Base-by-base conservation (phyloP, 35 echinoderm and acorn worm genomes). In the Apostichopus parvimensis region DNA sequence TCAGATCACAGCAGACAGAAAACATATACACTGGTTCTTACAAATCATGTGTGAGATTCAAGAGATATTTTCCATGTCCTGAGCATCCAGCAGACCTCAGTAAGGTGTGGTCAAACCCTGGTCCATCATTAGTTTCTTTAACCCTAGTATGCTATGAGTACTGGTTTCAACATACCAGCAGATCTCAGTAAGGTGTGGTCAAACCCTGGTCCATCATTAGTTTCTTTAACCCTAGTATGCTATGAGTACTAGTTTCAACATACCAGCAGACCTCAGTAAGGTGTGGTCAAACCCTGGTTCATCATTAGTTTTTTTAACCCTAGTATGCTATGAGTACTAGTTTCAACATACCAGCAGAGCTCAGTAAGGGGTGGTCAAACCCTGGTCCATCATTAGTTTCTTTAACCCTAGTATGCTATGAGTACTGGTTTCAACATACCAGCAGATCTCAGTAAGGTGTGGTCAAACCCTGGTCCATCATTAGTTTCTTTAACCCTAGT, bases 221-320 rank as follows among this genome's bases (percentile, higher is more conserved):
- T n/a, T 6, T 25, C 34, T 34, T 34, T 34, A 34, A 34, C 28
- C 28, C 28, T 34, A 34, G 28, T 34, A 34, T 34, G 28, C 28
- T 34, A 34, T 34, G 28, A 34, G 2, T 34, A 34, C 28, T 34
- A 1, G 28, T 34, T 34, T 0, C 28, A 34, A 92, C 91, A n/a
- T 52, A 93, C 92, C 92, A 15, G 24, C 26, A 57, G 72, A 34
- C 14, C 56, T 60, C 56, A 83, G 7, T 6, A 88, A 15, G 54
- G 92, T 93, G 22, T 93, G 92, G 57, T 93, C 92, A 21, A 83
- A 21, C 8, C 21, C 53, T 62, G 92, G 92, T 55, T 22, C 57
- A 54, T n/a, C 17, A 8, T 60, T 71, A 28, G n/a, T n/a, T 6
- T 57, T 53, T 34, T 34, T 34, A 34, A 34, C 28, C 28, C 0